phyloP scores from a whole-genome alignment of 2,113 vertebrate species.

The Campylomormyrus tamandua region DNA sequence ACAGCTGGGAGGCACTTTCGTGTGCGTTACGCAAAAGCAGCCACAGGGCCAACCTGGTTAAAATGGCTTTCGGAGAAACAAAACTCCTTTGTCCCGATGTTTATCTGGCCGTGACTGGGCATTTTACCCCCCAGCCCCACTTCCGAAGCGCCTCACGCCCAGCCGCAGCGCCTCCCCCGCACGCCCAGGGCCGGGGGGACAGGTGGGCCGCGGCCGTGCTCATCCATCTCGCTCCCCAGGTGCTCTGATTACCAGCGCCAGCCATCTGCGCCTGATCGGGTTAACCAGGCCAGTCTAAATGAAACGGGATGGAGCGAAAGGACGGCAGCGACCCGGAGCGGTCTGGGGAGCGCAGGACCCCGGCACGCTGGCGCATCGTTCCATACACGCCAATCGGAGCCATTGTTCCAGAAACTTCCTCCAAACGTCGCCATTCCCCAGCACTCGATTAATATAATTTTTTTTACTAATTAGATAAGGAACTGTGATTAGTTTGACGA shows the following conservation, averaged over 20 bases:
- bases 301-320: not conserved
- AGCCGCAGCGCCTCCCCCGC: not conserved
- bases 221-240: not conserved
- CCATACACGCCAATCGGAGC: not conserved
- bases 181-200: not conserved
- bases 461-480: not conserved
- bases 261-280: not conserved
- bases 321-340: not conserved
- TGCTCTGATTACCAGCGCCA: not conserved
- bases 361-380: not conserved
- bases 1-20: not conserved
- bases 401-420: not conserved
- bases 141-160: not conserved
- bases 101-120: not conserved
- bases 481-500: not conserved
- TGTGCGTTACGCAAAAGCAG: not conserved
- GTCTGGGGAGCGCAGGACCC: not conserved
- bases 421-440: not conserved
- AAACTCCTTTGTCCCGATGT: not conserved
- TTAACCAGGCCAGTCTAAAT: not conserved
- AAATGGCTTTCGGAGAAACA: not conserved
- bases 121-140: not conserved
- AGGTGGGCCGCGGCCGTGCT: conserved; percentile 2
- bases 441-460: not conserved
- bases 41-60: not conserved